A percentile compares a stretch with the other conserved stretches of the same genome.
Conservation (phyloP, 2,888 invertebrate genomes). For the Patella ulyssiponensis region DNA sequence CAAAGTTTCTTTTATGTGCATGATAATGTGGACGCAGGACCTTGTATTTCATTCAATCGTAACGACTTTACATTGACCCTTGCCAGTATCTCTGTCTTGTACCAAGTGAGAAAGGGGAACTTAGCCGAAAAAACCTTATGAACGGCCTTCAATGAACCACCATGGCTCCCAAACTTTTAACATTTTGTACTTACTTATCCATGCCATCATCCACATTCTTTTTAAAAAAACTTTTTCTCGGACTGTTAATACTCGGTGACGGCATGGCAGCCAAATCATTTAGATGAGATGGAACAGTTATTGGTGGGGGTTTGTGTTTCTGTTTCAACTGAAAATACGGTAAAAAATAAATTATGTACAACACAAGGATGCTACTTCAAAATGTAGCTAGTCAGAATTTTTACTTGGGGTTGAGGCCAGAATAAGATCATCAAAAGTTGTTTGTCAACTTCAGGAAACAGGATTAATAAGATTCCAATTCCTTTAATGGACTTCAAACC, state of each 20-base stretch:
- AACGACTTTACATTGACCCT: background rate
- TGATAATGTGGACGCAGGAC: background rate
- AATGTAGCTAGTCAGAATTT: too few relatives aligned
- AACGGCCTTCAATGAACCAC: background rate
- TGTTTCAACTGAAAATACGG: slow-evolving; percentile 42
- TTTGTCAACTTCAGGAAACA: too few relatives aligned
- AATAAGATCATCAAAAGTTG: too few relatives aligned
- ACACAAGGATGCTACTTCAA: too few relatives aligned
- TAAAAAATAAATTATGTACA: too few relatives aligned
- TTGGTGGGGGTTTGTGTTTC: slow-evolving; percentile 67
- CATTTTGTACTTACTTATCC: slow-evolving; percentile 81
- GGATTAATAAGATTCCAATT: too few relatives aligned
- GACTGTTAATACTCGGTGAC: slow-evolving; percentile 62
- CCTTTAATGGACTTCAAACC: too few relatives aligned
- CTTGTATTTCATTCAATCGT: background rate
- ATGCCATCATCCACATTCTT: slow-evolving; percentile 92
- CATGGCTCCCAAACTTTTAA: background rate
- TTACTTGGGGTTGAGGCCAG: too few relatives aligned
- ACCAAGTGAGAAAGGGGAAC: too few relatives aligned
- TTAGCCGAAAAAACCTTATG: too few relatives aligned
- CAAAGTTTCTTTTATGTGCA: too few relatives aligned
- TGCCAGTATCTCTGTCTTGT: too few relatives aligned
- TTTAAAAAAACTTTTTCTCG: slow-evolving; percentile 79
- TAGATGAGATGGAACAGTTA: slow-evolving; percentile 53
- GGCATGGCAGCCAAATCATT: slow-evolving; percentile 42